Conservation (phyloP, 2,797 vertebrate species). For the Vespertilio murinus region DNA sequence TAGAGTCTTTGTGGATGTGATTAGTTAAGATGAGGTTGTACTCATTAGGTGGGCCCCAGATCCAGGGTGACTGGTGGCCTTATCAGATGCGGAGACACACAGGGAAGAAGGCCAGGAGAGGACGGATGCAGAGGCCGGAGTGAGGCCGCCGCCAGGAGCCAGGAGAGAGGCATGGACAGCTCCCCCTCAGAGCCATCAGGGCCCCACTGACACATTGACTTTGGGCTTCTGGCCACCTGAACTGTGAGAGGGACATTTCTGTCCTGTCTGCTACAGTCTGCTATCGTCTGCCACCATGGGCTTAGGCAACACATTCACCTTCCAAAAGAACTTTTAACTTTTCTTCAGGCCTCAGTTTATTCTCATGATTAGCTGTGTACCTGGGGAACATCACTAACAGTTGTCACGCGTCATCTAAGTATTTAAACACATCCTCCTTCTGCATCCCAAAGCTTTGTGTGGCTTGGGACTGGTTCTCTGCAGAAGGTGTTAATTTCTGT, state of each 20-base stretch:
- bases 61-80: neutral
- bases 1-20: neutral
- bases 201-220: too few species aligned
- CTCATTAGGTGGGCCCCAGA: neutral
- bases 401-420: neutral
- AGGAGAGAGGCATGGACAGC: too few species aligned
- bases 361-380: neutral
- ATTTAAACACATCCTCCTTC: neutral
- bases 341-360: neutral
- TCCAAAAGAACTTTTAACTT: neutral
- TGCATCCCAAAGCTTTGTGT: neutral
- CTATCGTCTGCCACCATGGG: neutral
- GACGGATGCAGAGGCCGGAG: neutral
- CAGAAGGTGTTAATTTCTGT: neutral
- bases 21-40: neutral
- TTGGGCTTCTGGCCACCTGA: neutral
- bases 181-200: rapidly evolving
- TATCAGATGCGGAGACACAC: neutral
- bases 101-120: neutral
- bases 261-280: too few species aligned
- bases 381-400: neutral
- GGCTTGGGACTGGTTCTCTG: neutral
- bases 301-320: neutral
- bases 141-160: neutral
- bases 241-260: neutral